phyloP scores from a whole-genome alignment of 2,797 vertebrate species.

The Crax fasciolata region DNA sequence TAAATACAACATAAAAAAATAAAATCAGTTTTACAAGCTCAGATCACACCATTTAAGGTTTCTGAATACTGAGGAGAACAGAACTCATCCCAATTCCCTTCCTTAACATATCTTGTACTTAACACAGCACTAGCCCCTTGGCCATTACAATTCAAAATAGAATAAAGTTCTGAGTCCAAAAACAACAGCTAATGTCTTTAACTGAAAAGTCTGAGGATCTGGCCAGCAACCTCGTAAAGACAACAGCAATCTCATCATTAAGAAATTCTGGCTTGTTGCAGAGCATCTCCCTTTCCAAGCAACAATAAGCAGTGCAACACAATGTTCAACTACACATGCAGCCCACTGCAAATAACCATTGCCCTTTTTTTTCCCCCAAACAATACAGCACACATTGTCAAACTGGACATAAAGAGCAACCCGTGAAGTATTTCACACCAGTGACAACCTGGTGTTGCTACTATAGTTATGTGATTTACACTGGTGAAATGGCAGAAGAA shows the following conservation, averaged over 20 bases:
- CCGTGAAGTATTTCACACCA: too few species aligned
- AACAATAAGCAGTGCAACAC: background rate
- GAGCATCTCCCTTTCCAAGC: background rate
- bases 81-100: background rate
- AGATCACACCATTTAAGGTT: background rate
- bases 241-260: background rate
- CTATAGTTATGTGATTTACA: background rate
- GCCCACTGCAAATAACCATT: background rate
- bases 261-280: background rate
- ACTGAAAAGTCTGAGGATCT: background rate
- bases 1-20: background rate
- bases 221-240: background rate
- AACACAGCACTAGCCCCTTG: background rate
- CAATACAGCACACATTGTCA: background rate
- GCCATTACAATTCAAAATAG: background rate
- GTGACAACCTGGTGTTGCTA: background rate
- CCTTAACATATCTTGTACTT: accelerated
- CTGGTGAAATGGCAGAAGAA: background rate
- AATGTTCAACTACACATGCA: background rate
- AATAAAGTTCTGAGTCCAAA: background rate
- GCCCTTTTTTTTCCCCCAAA: too few species aligned
- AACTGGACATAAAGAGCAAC: background rate
- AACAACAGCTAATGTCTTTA: background rate
- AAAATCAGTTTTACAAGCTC: background rate
- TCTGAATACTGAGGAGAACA: background rate